phyloP scores from a whole-genome alignment of 2,113 vertebrate genomes.

The Podarcis raffonei region DNA sequence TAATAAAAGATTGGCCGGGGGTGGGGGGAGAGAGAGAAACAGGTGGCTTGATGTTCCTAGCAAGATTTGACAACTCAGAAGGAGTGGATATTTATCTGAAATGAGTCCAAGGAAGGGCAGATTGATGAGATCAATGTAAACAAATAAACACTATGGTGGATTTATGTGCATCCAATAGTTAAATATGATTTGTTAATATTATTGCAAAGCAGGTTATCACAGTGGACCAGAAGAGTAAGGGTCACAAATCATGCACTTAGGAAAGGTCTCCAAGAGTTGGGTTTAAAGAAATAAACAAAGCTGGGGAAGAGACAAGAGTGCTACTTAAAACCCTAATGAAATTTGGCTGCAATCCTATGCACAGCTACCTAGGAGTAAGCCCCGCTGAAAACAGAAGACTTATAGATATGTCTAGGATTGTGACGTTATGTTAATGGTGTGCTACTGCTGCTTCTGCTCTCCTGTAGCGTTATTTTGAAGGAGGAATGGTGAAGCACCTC shows the following conservation, averaged over 20 bases:
- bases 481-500: not conserved
- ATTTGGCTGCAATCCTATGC: not conserved
- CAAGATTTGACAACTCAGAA: conserved; percentile 31
- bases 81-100: conserved; percentile 23
- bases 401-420: too few species aligned
- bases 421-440: not conserved
- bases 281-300: not conserved
- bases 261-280: not conserved
- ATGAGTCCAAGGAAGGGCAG: conserved; percentile 11
- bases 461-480: not conserved
- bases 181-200: not conserved
- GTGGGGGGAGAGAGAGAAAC: conserved; percentile 18
- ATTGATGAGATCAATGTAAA: not conserved
- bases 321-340: not conserved
- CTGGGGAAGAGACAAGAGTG: not conserved
- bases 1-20: conserved; percentile 8
- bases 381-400: not conserved
- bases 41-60: not conserved
- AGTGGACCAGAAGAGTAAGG: not conserved
- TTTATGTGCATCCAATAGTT: not conserved
- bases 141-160: not conserved
- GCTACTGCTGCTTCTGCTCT: not conserved
- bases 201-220: not conserved
- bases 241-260: not conserved
- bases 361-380: not conserved